Evolutionary conservation across 1,140 invertebrate species (phyloP), one percentile per base, ranked within the genome.

Genomic region (Drosophila busckii): DNA sequence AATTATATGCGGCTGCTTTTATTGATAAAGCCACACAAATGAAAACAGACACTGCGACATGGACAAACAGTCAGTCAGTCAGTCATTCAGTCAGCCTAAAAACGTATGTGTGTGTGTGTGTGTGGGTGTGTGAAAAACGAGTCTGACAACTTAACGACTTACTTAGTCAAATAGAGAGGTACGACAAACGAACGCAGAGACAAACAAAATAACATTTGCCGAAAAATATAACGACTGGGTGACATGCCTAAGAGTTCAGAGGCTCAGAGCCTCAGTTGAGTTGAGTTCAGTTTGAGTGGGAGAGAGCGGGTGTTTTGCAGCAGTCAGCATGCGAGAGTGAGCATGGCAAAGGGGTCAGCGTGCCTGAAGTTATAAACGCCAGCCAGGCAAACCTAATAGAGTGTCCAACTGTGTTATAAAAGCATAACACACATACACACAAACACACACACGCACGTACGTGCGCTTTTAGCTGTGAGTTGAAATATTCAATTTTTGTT

Each of bases 111-210:
- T n/a, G n/a, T n/a, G n/a, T n/a, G n/a, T n/a, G n/a, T n/a, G n/a
- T n/a, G n/a, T n/a, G n/a, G n/a, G n/a, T n/a, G n/a, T n/a, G n/a
- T 38, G 54, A 75, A 42, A 60, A 67, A 61, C 56, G 70, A 80
- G 63, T 68, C 63, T 69, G 73, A 73, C 64, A 80, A 78, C 73
- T 68, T 80, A 80, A 78, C 67, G 63, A 80, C 73, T 78, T 78
- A 78, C 58, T 78, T 78, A 80, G 62, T 65, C 71, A 68, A 78
- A 78, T 34, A 45, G 34, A 54, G 49, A 71, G 61, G 50, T 68
- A 62, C 54, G 37, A 41, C 44, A 38, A 56, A n/a, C n/a, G n/a
- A n/a, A n/a, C n/a, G n/a, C n/a, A n/a, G n/a, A n/a, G n/a, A n/a
- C n/a, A n/a, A 56, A 53, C 23, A 62, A 42, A 52, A 62, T 50